Evolutionary conservation across 2,888 invertebrate genomes (phyloP).

Genomic region (Caenorhabditis afra): DNA sequence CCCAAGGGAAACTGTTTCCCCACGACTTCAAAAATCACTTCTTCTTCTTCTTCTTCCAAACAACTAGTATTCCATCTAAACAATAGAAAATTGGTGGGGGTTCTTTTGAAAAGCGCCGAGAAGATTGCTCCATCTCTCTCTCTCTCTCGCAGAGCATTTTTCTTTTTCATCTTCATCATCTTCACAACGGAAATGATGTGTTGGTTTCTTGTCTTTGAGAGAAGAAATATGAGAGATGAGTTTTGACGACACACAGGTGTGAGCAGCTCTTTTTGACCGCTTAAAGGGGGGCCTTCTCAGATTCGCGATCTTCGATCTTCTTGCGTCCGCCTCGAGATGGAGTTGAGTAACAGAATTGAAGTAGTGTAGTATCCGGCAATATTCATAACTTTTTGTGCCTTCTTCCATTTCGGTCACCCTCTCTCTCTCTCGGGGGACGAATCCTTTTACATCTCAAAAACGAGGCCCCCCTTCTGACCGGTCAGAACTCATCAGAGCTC

Average conservation of each 20-base stretch:
- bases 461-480: slow-evolving; percentile 1
- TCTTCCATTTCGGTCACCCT: not conserved
- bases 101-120: not conserved
- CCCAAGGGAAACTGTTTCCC: too few species aligned
- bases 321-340: slow-evolving; percentile 39
- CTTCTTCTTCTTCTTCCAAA: too few species aligned
- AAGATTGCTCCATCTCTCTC: not conserved
- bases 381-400: slow-evolving; percentile 36
- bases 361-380: slow-evolving; percentile 13
- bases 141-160: not conserved
- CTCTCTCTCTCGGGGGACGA: not conserved
- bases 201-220: too few species aligned
- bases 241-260: slow-evolving; percentile 30
- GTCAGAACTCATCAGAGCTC: slow-evolving; percentile 28
- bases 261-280: slow-evolving; percentile 7
- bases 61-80: too few species aligned
- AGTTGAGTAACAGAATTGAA: not conserved
- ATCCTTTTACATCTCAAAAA: not conserved
- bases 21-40: too few species aligned
- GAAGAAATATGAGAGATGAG: slow-evolving; percentile 13
- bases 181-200: slow-evolving; percentile 38
- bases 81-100: too few species aligned
- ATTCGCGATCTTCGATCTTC: slow-evolving; percentile 46
- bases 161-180: too few species aligned
- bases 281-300: not conserved